Percentiles rank a stretch among this genome's conserved stretches.
Evolutionary conservation across 1,140 invertebrate genomes (phyloP).

Genomic region (Mesaphorura yosii): DNA sequence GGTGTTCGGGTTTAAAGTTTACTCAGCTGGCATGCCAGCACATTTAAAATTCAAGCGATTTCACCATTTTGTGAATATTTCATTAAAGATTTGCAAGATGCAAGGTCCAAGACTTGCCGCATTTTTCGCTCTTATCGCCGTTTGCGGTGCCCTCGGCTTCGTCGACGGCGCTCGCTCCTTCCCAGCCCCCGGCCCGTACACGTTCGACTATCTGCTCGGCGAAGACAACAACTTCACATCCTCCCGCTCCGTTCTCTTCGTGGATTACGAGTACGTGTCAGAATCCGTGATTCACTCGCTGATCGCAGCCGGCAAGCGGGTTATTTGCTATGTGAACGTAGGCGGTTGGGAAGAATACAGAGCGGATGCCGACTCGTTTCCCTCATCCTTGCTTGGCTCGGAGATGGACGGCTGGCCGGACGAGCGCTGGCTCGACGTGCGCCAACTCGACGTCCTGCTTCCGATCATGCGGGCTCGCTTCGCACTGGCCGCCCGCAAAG

Average conservation of each 20-base stretch:
- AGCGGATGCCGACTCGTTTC: constrained; percentile 2
- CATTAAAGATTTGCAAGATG: too few relatives aligned
- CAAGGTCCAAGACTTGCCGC: too few relatives aligned
- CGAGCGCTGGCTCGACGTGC: constrained; percentile 9
- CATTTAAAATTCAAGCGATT: too few relatives aligned
- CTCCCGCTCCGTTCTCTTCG: neutral
- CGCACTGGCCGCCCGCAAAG: constrained; percentile 1
- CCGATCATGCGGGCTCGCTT: constrained; percentile 9
- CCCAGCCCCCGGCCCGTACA: too few relatives aligned
- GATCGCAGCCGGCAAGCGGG: neutral
- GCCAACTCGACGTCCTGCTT: neutral
- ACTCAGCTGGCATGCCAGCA: too few relatives aligned
- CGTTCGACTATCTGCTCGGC: constrained; percentile 12
- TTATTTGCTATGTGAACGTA: constrained; percentile 7
- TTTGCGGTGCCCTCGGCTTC: too few relatives aligned
- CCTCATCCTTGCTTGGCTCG: constrained; percentile 2
- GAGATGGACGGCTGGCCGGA: constrained; percentile 11
- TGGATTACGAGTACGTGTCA: constrained; percentile 12
- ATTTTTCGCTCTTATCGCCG: too few relatives aligned
- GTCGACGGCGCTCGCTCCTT: too few relatives aligned
- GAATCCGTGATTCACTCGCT: neutral
- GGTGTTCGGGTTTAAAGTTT: too few relatives aligned
- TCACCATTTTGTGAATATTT: too few relatives aligned
- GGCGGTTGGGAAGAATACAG: constrained; percentile 9
- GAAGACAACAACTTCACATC: neutral